Conservation (phyloP, 2,113 vertebrate species). For the Pseudopodoces humilis region DNA sequence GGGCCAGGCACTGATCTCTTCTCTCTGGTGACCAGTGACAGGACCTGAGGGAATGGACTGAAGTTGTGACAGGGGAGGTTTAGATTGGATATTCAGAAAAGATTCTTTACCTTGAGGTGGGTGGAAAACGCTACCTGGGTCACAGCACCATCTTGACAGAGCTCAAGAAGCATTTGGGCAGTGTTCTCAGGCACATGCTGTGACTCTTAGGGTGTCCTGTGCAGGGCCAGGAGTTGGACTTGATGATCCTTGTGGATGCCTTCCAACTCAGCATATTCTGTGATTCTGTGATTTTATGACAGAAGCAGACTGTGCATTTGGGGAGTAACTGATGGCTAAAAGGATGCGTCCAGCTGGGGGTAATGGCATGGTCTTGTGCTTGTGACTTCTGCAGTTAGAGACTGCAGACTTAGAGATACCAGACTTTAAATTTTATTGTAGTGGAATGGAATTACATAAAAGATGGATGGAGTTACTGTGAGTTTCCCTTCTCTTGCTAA, state of each 20-base stretch:
- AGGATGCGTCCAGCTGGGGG: neutral
- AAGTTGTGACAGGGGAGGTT: neutral
- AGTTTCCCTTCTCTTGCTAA: neutral
- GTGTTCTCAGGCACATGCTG: rapidly evolving
- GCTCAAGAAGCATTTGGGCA: rapidly evolving
- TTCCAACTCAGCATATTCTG: neutral
- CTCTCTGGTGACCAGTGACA: neutral
- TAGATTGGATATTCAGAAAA: neutral
- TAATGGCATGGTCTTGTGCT: neutral
- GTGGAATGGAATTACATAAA: neutral
- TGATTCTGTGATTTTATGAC: neutral
- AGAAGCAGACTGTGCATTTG: neutral
- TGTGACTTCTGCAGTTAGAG: neutral
- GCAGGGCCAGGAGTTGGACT: too few relatives aligned
- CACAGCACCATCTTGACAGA: neutral
- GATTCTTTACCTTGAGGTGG: rapidly evolving
- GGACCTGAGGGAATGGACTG: neutral
- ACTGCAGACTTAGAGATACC: neutral
- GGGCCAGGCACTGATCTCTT: neutral
- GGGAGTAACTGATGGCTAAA: neutral
- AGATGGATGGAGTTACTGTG: neutral
- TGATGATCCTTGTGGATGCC: neutral
- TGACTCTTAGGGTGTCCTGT: neutral
- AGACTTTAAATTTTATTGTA: neutral
- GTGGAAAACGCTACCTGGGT: neutral